Evolutionary conservation across 2,113 vertebrate genomes (phyloP).

Genomic region (Epinephelus fuscoguttatus): DNA sequence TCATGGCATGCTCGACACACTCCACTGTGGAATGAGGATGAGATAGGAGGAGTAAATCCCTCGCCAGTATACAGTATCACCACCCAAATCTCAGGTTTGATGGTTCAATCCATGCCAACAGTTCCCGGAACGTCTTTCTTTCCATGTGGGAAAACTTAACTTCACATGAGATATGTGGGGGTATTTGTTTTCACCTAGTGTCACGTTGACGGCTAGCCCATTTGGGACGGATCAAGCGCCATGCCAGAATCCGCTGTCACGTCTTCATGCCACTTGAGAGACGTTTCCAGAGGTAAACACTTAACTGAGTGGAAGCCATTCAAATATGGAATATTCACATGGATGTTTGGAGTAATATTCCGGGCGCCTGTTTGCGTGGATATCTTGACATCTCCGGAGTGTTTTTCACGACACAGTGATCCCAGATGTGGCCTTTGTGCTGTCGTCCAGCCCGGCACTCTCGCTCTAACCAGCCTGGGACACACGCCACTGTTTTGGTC

Average conservation of each 20-base stretch:
- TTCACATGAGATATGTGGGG: slow-evolving; percentile 48
- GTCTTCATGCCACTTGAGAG: slow-evolving; percentile 62
- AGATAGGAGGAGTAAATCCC: slow-evolving; percentile 7
- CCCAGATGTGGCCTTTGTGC: slow-evolving; percentile 71
- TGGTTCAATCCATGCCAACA: slow-evolving; percentile 43
- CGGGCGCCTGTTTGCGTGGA: slow-evolving; percentile 31
- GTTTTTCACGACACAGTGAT: slow-evolving; percentile 62
- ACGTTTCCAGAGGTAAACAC: slow-evolving; percentile 55
- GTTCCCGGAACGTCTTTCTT: slow-evolving; percentile 51
- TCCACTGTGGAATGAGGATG: slow-evolving; percentile 21
- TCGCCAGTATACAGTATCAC: slow-evolving; percentile 48
- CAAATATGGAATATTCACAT: slow-evolving; percentile 55
- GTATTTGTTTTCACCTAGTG: slow-evolving; percentile 70
- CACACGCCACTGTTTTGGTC: slow-evolving; percentile 55
- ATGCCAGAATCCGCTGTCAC: slow-evolving; percentile 56
- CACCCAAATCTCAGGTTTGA: slow-evolving; percentile 64
- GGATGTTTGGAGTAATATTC: slow-evolving; percentile 51
- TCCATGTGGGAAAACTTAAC: slow-evolving; percentile 69
- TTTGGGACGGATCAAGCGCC: slow-evolving; percentile 39
- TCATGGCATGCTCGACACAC: slow-evolving; percentile 17
- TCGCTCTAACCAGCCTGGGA: slow-evolving; percentile 58
- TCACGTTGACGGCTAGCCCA: slow-evolving; percentile 54
- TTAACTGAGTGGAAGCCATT: slow-evolving; percentile 37
- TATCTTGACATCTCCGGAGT: slow-evolving; percentile 65
- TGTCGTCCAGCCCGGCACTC: slow-evolving; percentile 59